Conservation (phyloP, 2,888 invertebrate genomes). For the Acleris cristana region DNA sequence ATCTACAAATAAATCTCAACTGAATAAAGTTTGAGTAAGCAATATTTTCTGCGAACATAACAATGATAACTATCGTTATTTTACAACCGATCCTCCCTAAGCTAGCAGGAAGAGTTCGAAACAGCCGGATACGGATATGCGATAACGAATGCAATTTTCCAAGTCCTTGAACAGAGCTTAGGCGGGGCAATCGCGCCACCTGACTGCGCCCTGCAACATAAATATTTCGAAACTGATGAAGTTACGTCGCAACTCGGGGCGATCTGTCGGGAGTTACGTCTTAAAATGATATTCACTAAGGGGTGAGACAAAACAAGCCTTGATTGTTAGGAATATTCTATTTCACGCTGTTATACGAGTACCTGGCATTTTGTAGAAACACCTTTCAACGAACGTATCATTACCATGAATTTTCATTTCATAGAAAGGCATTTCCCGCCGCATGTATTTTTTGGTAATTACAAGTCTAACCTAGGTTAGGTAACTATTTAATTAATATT, state of each 20-base stretch:
- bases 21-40: too few relatives aligned
- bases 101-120: conserved; percentile 44
- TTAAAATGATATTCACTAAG: background rate
- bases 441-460: too few relatives aligned
- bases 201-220: conserved; percentile 55
- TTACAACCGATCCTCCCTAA: conserved; percentile 19
- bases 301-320: too few relatives aligned
- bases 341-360: too few relatives aligned
- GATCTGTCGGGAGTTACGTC: conserved; percentile 1
- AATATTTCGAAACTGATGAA: conserved; percentile 21
- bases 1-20: too few relatives aligned
- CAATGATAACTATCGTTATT: conserved; percentile 19
- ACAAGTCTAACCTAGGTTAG: too few relatives aligned
- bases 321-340: too few relatives aligned
- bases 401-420: too few relatives aligned
- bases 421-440: too few relatives aligned
- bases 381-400: too few relatives aligned
- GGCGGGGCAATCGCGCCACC: conserved; percentile 64
- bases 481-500: too few relatives aligned
- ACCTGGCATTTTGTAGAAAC: too few relatives aligned
- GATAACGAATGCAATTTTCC: conserved; percentile 84
- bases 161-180: conserved; percentile 77
- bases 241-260: conserved; percentile 2
- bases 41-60: background rate
- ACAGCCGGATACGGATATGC: conserved; percentile 71